Evolutionary conservation across 2,113 vertebrate genomes (phyloP).

Genomic region (Cynocephalus volans): DNA sequence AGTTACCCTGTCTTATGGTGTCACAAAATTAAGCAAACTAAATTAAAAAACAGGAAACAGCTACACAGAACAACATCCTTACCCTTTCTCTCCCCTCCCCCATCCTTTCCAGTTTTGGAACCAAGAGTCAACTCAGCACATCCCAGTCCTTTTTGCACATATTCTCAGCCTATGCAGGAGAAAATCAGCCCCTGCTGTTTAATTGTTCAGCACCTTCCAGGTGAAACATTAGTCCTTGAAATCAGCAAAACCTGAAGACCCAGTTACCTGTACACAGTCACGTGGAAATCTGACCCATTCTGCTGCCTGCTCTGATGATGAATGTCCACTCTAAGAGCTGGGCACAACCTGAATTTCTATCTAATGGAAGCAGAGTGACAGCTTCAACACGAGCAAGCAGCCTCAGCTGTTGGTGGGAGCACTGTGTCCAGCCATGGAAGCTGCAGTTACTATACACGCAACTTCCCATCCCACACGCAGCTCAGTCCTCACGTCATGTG

Average conservation of each 20-base stretch:
- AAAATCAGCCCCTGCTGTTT: not conserved
- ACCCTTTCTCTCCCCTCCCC: fast-evolving
- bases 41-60: not conserved
- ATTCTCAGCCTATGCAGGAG: not conserved
- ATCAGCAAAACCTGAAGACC: not conserved
- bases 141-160: not conserved
- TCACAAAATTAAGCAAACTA: not conserved
- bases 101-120: not conserved
- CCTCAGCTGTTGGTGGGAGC: no score
- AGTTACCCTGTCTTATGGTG: not conserved
- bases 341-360: no score
- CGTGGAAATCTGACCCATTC: not conserved
- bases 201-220: not conserved
- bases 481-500: not conserved
- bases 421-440: fast-evolving
- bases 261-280: not conserved
- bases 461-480: not conserved
- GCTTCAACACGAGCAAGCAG: not conserved
- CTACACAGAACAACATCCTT: fast-evolving
- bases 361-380: not conserved
- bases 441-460: not conserved
- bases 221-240: not conserved
- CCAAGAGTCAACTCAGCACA: not conserved
- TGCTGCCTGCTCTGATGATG: no score
- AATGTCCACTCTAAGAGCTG: not conserved